Base-by-base conservation (phyloP, 2,888 invertebrate species). In the Cephus rjabovi region DNA sequence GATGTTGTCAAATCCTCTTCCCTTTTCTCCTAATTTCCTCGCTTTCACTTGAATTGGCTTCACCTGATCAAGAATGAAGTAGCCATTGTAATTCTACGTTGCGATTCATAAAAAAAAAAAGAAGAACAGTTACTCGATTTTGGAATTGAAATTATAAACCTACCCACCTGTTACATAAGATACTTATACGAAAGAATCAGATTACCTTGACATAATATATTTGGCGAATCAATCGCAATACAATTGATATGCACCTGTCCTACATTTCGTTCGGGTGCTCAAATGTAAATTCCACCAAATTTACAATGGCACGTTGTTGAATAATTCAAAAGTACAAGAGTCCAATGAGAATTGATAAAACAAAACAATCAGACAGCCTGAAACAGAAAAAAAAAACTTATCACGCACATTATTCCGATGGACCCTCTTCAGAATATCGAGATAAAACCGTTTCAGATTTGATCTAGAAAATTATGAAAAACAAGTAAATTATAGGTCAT, bases 211-310 rank as follows among this genome's bases (percentile, higher is more conserved):
- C 71, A 23, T 31, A 71, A 71, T 71, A 12, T 34, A 34, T 33
- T 34, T 33, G 71, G 71, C 3, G 31, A 71, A 71, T 71, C 33
- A 31, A 34, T 71, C 3, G 15, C 71, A 34, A 71, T 71, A 34
- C 71, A 71, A 71, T 34, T 31, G 34, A 34, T 71, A 34, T 23
- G 34, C 71, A 71, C 71, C 71, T 71, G 71, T 71, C 71, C 71
- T 71, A 31, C 33, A 15, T 71, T 71, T 71, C 71, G 12, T 71
- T 34, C 33, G 9, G 56, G 6, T 23, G 23, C 56, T 56, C 56
- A 56, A 56, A 56, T 56, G 56, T 9, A 9, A 56, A 56, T 56
- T 56, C 56, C 56, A 56, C 56, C 9, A 56, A 15, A 56, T 23
- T 23, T 56, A 56, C 56, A 56, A 56, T 23, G 56, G 23, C 56